These are phyloP conservation scores for Stenodema calcarata DNA, from an alignment of 2,888 invertebrate genomes.

Conservation along the genomic window DNA sequence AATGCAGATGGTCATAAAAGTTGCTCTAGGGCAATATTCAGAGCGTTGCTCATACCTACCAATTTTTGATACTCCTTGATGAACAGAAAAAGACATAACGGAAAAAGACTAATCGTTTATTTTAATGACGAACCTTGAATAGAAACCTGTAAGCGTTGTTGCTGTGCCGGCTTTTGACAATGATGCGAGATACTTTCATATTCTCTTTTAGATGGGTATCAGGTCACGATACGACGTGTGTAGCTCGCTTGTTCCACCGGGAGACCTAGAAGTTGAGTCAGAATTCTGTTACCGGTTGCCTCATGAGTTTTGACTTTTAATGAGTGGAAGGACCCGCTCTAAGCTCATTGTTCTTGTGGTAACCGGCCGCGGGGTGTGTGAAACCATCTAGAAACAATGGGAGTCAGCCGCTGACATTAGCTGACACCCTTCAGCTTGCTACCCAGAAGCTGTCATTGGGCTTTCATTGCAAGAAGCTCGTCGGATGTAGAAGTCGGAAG, in stretches of 20 bases:
- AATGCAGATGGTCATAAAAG: too few relatives aligned
- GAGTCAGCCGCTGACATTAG: neutral
- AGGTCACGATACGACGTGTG: neutral
- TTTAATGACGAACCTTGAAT: too few relatives aligned
- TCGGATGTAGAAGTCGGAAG: too few relatives aligned
- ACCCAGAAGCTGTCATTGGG: neutral
- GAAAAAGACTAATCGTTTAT: too few relatives aligned
- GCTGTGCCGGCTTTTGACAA: too few relatives aligned
- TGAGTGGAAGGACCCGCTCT: neutral
- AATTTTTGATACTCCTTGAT: too few relatives aligned
- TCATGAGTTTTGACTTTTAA: neutral
- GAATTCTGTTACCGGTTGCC: neutral
- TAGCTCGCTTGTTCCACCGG: neutral
- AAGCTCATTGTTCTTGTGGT: neutral
- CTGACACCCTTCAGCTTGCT: neutral
- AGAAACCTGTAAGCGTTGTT: too few relatives aligned
- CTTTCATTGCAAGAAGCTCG: neutral
- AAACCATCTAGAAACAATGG: neutral
- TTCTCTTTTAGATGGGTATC: neutral
- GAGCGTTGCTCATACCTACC: too few relatives aligned
- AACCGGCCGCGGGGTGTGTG: neutral
- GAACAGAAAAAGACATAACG: too few relatives aligned
- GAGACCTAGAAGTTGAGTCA: neutral
- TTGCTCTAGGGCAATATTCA: too few relatives aligned
- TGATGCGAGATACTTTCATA: neutral